A percentile compares a stretch with the other conserved stretches of the same genome.
phyloP scores from a whole-genome alignment of 2,113 vertebrate genomes.

The Laterallus jamaicensis region DNA sequence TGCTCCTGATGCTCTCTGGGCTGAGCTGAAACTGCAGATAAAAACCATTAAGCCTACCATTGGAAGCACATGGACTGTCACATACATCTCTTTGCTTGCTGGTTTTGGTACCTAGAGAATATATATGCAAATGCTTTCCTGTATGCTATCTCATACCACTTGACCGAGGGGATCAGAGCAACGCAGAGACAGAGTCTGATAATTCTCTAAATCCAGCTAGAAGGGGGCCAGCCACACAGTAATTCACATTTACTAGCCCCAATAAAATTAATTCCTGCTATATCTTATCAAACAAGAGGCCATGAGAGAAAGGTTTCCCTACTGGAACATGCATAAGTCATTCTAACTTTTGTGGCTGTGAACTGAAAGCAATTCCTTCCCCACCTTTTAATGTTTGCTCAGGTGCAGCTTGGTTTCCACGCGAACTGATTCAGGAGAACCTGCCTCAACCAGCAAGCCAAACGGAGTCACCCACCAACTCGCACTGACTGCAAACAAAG shows the following conservation, averaged over 20 bases:
- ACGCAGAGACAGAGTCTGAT: neutral
- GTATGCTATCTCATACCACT: neutral
- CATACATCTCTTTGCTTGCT: neutral
- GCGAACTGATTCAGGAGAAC: slow-evolving; percentile 50
- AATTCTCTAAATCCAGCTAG: neutral
- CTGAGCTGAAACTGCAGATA: neutral
- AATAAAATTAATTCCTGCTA: slow-evolving; percentile 21
- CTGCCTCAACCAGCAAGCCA: slow-evolving; percentile 13
- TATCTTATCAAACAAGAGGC: slow-evolving; percentile 64
- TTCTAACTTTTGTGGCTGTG: slow-evolving; percentile 52
- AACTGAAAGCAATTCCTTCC: slow-evolving; percentile 55
- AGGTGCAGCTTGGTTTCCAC: slow-evolving; percentile 71
- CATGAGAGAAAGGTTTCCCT: slow-evolving; percentile 54
- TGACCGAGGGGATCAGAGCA: neutral
- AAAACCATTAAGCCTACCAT: neutral
- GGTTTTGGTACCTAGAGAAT: neutral
- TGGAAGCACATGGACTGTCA: neutral
- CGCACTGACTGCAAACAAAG: slow-evolving; percentile 39
- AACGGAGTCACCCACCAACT: slow-evolving; percentile 18
- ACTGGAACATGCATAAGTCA: slow-evolving; percentile 56
- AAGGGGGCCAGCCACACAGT: neutral
- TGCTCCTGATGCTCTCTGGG: neutral
- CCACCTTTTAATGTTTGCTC: slow-evolving; percentile 72
- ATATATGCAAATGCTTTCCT: neutral
- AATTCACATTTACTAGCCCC: neutral